phyloP scores from a whole-genome alignment of 1,140 invertebrate species.

The Tribolium castaneum region DNA sequence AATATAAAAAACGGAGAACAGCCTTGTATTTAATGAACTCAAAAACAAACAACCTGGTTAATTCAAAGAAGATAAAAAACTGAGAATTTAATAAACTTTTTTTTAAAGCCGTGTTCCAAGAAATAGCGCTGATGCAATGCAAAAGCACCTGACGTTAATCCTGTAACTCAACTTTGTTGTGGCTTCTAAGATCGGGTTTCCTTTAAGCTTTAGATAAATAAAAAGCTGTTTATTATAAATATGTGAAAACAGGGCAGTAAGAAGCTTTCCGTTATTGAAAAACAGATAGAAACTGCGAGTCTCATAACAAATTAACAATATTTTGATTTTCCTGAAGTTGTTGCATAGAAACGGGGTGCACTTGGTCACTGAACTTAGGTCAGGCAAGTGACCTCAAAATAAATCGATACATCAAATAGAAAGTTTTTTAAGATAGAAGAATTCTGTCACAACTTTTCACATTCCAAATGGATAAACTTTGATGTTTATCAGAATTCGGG shows the following conservation, averaged over 20 bases:
- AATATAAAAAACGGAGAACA: not conserved
- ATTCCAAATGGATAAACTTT: not conserved
- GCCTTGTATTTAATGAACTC: not conserved
- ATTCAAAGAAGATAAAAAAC: no score
- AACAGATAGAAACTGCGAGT: not conserved
- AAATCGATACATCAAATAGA: not conserved
- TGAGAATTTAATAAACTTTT: no score
- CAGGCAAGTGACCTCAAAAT: slow-evolving; percentile 4
- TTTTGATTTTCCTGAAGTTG: not conserved
- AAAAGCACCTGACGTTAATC: not conserved
- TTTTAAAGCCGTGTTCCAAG: no score
- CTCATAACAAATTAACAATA: not conserved
- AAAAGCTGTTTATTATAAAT: not conserved
- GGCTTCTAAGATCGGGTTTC: not conserved
- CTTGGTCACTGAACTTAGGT: slow-evolving; percentile 8
- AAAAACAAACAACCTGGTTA: no score
- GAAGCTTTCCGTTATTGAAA: not conserved
- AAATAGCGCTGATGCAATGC: not conserved
- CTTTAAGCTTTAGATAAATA: not conserved
- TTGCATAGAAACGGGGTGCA: slow-evolving; percentile 11
- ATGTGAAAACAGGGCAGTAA: not conserved
- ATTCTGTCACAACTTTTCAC: not conserved
- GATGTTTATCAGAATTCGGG: not conserved
- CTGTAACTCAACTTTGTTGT: not conserved
- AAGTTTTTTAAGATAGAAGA: not conserved